Base-by-base conservation (phyloP, 2,888 invertebrate genomes). In the Athrips mouffetella region DNA sequence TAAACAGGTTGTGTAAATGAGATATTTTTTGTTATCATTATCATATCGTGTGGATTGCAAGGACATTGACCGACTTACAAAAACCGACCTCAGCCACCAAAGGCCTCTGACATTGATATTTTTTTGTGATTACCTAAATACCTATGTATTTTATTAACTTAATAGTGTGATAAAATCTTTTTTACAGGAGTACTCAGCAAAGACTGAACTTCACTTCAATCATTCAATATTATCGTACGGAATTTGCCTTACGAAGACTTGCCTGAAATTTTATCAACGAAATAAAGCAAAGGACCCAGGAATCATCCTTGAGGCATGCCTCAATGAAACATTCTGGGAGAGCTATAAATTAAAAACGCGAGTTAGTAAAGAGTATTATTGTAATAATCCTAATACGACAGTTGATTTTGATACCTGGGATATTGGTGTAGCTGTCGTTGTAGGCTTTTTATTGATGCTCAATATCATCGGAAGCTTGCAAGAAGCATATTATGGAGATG, bases 281-380 rank as follows among this genome's bases (percentile, higher is more conserved):
- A 62, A 63, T 56, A 52, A 33, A 45, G 59, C 65, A 45, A 21
- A 37, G 57, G 71, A 61, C 62, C 63, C 70, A 62, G 54, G 49
- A 13, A n/a, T 15, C 25, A 55, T 57, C 72, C 76, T 86, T 70
- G 79, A 68, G 55, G 65, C 42, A 70, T 85, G 85, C 71, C 54
- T 80, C 1, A 85, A 87, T 45, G 53, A 73, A 49, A 70, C 78
- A 1, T 48, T 83, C 5, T 78, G 73, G 70, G 60, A 48, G 1
- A 52, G 70, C 1, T 81, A 83, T 51, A 50, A 62, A 42, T 29
- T 87, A 69, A 83, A 60, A 76, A 84, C 60, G 67, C 76, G 6
- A 65, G 53, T 42, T 53, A 67, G 18, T n/a, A n/a, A n/a, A 76
- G 78, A 1, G 59, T 6, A n/a, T n/a, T n/a, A 10, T n/a, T 20